Evolutionary conservation across 2,888 invertebrate species (phyloP).

Genomic region (Tineola bisselliella): DNA sequence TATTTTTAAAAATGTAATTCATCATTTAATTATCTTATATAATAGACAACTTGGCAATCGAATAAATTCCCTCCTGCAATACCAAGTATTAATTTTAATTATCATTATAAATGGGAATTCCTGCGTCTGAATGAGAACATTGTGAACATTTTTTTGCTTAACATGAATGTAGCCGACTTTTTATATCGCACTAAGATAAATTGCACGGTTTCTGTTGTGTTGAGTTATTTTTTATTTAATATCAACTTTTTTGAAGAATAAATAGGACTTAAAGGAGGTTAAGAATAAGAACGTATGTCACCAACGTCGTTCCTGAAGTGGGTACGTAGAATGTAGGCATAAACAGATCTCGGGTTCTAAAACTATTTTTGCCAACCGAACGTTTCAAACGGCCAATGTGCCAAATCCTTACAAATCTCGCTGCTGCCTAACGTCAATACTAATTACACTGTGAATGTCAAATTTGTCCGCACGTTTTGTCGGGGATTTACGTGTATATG

Average conservation of each 20-base stretch:
- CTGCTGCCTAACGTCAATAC: slow-evolving; percentile 23
- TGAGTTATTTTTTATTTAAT: too few species aligned
- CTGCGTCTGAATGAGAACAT: not conserved
- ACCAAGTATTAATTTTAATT: not conserved
- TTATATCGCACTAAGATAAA: not conserved
- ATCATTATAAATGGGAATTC: not conserved
- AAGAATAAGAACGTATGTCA: too few species aligned
- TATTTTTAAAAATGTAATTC: not conserved
- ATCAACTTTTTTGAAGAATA: too few species aligned
- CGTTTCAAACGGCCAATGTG: slow-evolving; percentile 32
- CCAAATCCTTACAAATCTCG: slow-evolving; percentile 24
- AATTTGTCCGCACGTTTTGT: slow-evolving; percentile 28
- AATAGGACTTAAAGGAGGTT: too few species aligned
- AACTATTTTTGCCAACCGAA: slow-evolving; percentile 11
- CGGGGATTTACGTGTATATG: slow-evolving; percentile 36
- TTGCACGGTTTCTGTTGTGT: not conserved
- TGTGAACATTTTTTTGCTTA: not conserved
- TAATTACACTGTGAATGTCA: slow-evolving; percentile 23
- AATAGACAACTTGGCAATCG: not conserved
- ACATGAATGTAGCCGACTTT: not conserved
- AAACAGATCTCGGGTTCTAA: not conserved
- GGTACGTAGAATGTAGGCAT: too few species aligned
- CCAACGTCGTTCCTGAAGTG: too few species aligned
- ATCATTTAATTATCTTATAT: not conserved
- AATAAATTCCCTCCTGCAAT: not conserved